Evolutionary conservation across 2,113 vertebrate species (phyloP).

Genomic region (Pedionomus torquatus): DNA sequence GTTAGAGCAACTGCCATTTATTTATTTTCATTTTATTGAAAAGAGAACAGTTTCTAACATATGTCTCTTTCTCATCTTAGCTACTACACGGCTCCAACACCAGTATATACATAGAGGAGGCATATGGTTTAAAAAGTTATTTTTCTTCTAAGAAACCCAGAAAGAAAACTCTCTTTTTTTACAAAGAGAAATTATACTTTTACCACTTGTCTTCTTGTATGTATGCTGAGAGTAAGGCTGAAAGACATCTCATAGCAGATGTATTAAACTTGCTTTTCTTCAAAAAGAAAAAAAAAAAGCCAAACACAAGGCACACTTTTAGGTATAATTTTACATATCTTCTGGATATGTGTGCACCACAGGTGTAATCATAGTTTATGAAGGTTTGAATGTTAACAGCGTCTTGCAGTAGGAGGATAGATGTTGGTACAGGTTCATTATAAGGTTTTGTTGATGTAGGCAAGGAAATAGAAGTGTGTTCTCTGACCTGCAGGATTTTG

Average conservation of each 20-base stretch:
- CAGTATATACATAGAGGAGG: not conserved
- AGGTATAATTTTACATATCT: not conserved
- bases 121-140: conserved; percentile 25
- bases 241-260: not conserved
- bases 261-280: not conserved
- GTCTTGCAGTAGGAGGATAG: not conserved
- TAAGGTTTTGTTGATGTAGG: not conserved
- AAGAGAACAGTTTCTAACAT: conserved; percentile 62
- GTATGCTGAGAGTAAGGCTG: not conserved
- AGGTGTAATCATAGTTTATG: not conserved
- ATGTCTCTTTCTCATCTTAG: conserved; percentile 39
- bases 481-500: not conserved
- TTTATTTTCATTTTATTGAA: conserved; percentile 52
- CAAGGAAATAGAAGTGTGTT: not conserved
- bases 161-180: not conserved
- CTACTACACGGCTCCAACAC: not conserved
- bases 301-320: not conserved
- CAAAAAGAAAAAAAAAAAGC: not conserved
- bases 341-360: not conserved
- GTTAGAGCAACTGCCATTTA: conserved; percentile 35
- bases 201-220: not conserved
- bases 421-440: not conserved
- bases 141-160: not conserved
- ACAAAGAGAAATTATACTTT: not conserved
- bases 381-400: not conserved